Evolutionary conservation across 2,888 invertebrate genomes (phyloP).

Genomic region (Pristionchus mayeri): DNA sequence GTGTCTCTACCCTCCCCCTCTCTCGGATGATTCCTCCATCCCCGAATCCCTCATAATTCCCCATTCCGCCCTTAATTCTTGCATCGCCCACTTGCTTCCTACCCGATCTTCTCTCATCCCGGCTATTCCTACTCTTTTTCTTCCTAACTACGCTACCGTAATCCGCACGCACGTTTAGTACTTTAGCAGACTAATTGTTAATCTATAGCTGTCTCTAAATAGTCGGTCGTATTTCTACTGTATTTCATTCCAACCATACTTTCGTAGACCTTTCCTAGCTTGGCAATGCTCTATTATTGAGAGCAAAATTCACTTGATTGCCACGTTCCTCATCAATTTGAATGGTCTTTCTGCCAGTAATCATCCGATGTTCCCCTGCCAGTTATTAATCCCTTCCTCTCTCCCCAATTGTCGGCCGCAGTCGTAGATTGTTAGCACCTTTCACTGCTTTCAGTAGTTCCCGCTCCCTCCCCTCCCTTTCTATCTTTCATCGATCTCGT

Average conservation of each 20-base stretch:
- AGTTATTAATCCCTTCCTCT: neutral
- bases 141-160: conserved; percentile 38
- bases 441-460: neutral
- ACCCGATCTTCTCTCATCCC: conserved; percentile 13
- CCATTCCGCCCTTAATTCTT: conserved; percentile 15
- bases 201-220: neutral
- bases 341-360: conserved; percentile 12
- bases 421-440: neutral
- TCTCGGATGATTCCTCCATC: neutral
- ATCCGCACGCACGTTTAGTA: neutral
- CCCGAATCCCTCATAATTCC: neutral
- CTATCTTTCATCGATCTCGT: neutral
- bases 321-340: conserved; percentile 14
- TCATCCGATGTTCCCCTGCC: conserved; percentile 13
- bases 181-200: neutral
- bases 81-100: neutral
- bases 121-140: neutral
- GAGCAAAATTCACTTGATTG: conserved; percentile 17
- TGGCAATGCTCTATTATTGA: neutral
- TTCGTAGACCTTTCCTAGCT: conserved; percentile 14
- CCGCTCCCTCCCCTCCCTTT: neutral
- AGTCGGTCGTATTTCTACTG: neutral
- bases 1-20: neutral
- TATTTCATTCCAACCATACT: neutral
- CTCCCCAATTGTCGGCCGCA: neutral